Percentiles rank a stretch among this genome's conserved stretches.
phyloP scores from a whole-genome alignment of 2,797 vertebrate genomes.

The Florisuga fusca region DNA sequence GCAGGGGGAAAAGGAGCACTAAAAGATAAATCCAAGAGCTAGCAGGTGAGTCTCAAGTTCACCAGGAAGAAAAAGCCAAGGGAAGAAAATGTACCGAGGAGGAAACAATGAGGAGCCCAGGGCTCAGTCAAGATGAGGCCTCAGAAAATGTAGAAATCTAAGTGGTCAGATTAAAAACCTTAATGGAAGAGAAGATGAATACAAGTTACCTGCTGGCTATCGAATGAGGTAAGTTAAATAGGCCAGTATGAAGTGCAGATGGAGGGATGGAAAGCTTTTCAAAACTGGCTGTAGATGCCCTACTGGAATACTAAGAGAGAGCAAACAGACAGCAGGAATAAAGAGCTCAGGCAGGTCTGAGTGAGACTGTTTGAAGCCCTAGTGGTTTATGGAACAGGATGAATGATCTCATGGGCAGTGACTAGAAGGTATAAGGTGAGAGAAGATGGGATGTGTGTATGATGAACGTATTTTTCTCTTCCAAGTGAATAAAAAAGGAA shows the following conservation, averaged over 20 bases:
- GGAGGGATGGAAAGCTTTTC: background rate
- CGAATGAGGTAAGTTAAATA: background rate
- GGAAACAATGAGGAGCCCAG: background rate
- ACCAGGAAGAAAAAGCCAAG: background rate
- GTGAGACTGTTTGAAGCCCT: background rate
- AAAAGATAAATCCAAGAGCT: background rate
- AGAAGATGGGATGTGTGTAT: background rate
- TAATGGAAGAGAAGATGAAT: background rate
- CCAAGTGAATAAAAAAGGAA: background rate
- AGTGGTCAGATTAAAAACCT: background rate
- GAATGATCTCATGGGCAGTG: background rate
- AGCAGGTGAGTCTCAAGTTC: background rate
- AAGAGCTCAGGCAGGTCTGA: background rate
- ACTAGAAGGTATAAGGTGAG: background rate
- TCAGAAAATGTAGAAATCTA: background rate
- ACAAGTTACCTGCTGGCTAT: background rate
- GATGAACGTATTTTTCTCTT: background rate
- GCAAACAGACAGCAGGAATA: background rate
- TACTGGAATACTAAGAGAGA: background rate
- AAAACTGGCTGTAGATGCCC: background rate
- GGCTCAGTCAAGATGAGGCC: background rate
- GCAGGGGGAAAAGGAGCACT: background rate
- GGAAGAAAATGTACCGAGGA: background rate
- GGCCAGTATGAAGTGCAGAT: background rate
- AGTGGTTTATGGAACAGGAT: background rate